Percentiles rank a stretch among this genome's conserved stretches.
phyloP scores from a whole-genome alignment of 2,797 vertebrate species.

The Eulemur mongoz region DNA sequence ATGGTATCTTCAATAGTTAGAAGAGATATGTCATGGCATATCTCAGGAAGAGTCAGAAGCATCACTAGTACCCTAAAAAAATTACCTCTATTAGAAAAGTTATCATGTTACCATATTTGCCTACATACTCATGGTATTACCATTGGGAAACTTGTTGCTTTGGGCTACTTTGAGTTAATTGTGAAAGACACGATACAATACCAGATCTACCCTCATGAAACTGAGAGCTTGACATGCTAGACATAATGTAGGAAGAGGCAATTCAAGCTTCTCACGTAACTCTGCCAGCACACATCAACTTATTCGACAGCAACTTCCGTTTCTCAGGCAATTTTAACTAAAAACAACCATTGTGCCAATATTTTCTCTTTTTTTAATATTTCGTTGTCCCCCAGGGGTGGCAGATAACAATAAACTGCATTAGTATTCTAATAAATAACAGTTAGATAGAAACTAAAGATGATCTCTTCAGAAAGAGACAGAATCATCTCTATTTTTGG shows the following conservation, averaged over 20 bases:
- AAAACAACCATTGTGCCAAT: conserved; percentile 40
- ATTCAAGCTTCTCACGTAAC: conserved; percentile 59
- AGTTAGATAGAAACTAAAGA: conserved; percentile 48
- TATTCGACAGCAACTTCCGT: conserved; percentile 63
- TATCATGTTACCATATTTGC: conserved; percentile 49
- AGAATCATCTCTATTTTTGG: conserved; percentile 58
- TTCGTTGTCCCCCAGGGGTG: not conserved
- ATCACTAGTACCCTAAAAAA: not conserved
- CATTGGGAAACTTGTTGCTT: conserved; percentile 53
- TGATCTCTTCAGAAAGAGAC: conserved; percentile 39
- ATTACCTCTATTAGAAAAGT: not conserved
- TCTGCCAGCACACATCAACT: conserved; percentile 62
- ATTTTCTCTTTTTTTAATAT: conserved; percentile 46
- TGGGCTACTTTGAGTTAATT: conserved; percentile 58
- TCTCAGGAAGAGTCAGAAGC: not conserved
- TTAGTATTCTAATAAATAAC: conserved; percentile 43
- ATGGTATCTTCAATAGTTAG: not conserved
- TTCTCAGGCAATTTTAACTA: conserved; percentile 60
- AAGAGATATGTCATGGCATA: not conserved
- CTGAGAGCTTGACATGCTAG: conserved; percentile 63
- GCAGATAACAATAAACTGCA: conserved; percentile 9
- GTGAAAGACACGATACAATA: conserved; percentile 21
- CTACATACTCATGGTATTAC: not conserved
- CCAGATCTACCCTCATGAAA: conserved; percentile 40
- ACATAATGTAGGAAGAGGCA: conserved; percentile 57